Base-by-base conservation (phyloP, 2,888 invertebrate species). In the Keiferia lycopersicella region DNA sequence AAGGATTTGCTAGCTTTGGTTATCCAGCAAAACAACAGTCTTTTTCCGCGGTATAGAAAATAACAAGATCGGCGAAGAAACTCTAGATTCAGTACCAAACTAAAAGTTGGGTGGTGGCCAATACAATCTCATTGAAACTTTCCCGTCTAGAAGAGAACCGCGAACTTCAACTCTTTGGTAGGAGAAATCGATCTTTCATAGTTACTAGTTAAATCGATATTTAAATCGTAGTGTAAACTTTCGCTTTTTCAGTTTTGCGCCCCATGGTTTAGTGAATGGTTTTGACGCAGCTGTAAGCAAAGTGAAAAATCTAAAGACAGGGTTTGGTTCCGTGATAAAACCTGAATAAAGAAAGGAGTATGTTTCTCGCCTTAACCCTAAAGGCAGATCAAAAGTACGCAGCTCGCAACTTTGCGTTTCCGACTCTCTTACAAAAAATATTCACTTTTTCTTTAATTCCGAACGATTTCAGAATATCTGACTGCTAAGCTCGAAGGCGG, bases 121-220 rank as follows among this genome's bases (percentile, higher is more conserved):
- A 88, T 86, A 87, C 86, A 88, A 88, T 88, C 85, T 85, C 84
- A 84, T 87, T 79, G 79, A 84, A 88, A 88, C 83, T 89, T 89
- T 76, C 69, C 66, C 83, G 74, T 77, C 64, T 71, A 71, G 77
- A 73, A 76, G 34, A 76, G 34, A 77, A 76, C 72, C 75, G 74
- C 68, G 70, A 68, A 67, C 61, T 51, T 62, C 62, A 45, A 66
- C 65, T 26, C 12, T 1, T 61, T 7, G 16, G 14, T 39, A 26
- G 41, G 22, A 45, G 45, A 45, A 56, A 45, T 45, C 45, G 60
- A 60, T 41, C 26, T 45, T 60, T 45, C 39, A 59, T 39, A 38
- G 18, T 8, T 20, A 3, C 39, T 39, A 38, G 18, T 8, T 20
- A 3, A 60, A 48, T 60, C 60, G 60, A 60, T 60, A n/a, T 45